Base-by-base conservation (phyloP, 2,113 vertebrate species). In the Pyrgilauda ruficollis region DNA sequence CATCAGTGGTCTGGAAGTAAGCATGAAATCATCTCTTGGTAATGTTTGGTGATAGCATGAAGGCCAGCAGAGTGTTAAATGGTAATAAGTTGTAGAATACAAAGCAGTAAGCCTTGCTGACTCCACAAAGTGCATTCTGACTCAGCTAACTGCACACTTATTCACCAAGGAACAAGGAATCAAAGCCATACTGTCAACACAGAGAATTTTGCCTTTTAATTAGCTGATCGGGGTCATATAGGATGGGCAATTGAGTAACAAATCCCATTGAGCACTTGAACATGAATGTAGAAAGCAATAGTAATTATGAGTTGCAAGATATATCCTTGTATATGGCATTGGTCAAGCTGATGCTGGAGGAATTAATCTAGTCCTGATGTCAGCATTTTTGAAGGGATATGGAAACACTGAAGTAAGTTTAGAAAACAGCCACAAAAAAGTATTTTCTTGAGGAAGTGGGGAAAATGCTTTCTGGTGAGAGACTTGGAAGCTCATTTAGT, bases 371-470 rank as follows among this genome's bases (percentile, higher is more conserved):
- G n/a, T 87, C 63, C 53, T 62, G 31, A 18, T 73, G 87, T 87
- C 89, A 87, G 78, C 62, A 37, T 69, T 95, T 97, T 87, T 66
- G 62, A 85, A 84, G 27, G 89, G 84, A 80, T 91, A 33, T 90
- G 89, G 89, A 96, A 95, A 96, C 70, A 89, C 35, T 90, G 84
- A 89, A 69, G 84, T 81, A 93, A 94, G 81, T 93, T 82, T 39
- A 88, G 75, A 85, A 91, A 87, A 80, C 46, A 80, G 46, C 79
- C 72, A 82, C 81, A 76, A 73, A 85, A 33, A 69, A n/a, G 53
- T 37, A n/a, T 88, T 82, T 94, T 46, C 56, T 82, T 69, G 81
- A 93, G 89, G 62, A 96, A 92, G 91, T 63, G 72, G 59, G 11
- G 30, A 30, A 23, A 91, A 93, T 77, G 53, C 41, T 66, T 68